Percentiles rank a stretch among this genome's conserved stretches.
phyloP scores from a whole-genome alignment of 2,797 vertebrate genomes.

The Sebastes paucispinis region DNA sequence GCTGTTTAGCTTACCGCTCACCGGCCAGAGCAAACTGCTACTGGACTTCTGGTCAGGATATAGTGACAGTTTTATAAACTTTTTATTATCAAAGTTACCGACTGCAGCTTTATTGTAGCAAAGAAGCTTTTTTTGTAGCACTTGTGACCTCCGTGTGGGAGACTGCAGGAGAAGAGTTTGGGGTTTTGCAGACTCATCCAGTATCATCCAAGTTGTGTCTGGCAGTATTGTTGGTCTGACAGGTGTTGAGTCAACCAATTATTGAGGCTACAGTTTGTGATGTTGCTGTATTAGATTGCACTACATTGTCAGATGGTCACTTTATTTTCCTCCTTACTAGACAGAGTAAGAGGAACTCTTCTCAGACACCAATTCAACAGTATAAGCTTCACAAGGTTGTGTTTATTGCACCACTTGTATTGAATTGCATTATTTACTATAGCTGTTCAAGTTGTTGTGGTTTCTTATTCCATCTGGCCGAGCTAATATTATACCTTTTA shows the following conservation, averaged over 20 bases:
- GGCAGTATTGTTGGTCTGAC: neutral
- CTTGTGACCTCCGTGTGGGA: neutral
- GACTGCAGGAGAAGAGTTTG: neutral
- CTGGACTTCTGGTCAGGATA: too few species aligned
- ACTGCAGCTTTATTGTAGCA: neutral
- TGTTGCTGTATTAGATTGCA: neutral
- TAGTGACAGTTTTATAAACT: too few species aligned
- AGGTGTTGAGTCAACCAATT: neutral
- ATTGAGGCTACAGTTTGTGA: neutral
- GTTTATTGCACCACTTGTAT: neutral
- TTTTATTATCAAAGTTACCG: too few species aligned
- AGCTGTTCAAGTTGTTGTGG: constrained; percentile 13
- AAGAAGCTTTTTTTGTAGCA: neutral
- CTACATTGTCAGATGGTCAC: neutral
- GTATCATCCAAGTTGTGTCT: neutral
- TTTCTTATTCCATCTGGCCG: constrained; percentile 8
- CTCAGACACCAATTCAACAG: neutral
- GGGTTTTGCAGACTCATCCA: neutral
- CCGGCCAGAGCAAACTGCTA: too few species aligned
- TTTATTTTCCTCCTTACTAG: neutral
- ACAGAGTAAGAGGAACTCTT: neutral
- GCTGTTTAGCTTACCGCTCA: too few species aligned
- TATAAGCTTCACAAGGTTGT: neutral
- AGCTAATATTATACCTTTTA: constrained; percentile 29
- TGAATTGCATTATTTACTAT: constrained; percentile 8